Base-by-base conservation (phyloP, 2,888 invertebrate species). In the Chrysina gloriosa region DNA sequence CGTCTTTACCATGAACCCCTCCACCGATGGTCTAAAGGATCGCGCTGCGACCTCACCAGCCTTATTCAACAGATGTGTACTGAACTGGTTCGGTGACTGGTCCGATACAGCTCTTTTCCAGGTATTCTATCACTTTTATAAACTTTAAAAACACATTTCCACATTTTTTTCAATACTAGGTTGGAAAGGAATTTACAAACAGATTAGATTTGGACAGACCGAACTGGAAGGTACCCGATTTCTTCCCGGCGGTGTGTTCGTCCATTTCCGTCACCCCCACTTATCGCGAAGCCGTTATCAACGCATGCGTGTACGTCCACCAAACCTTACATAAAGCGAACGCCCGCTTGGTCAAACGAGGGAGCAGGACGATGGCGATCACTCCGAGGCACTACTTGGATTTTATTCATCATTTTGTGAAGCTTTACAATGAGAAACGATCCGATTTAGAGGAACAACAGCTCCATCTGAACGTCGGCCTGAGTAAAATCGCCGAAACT, bases 31-130 rank as follows among this genome's bases (percentile, higher is more conserved):
- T 0, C 87, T 99, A 45, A 98, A 99, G 84, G 98, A 98, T 84
- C 89, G 98, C 71, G 99, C 99, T 0, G 96, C 99, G 6, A 99
- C 99, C 0, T 99, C 99, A 3, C 99, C 99, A 27, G 99, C 99
- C 2, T 86, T 99, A 67, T 99, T 99, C 88, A 99, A 99, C 86
- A 90, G 98, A 83, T 99, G 98, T 83, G 98, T 99, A 7, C 89
- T 99, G 76, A 98, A 99, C 84, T 98, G 98, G 98, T 98, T 99
- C 84, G 99, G 99, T 7, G 99, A 99, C 84, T 99, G 99, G 99
- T 96, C 97, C 19, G 96, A 97, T 79, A 95, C 95, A 1, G 96
- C 97, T 0, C 84, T 96, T 27, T 96, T 93, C 89, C 96, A 96
- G 85, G 94, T 89, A 39, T n/a, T 56, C 9, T 34, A 2, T 2